A percentile compares a stretch with the other conserved stretches of the same genome.
Evolutionary conservation across 2,113 vertebrate genomes (phyloP).

Genomic region (human): DNA sequence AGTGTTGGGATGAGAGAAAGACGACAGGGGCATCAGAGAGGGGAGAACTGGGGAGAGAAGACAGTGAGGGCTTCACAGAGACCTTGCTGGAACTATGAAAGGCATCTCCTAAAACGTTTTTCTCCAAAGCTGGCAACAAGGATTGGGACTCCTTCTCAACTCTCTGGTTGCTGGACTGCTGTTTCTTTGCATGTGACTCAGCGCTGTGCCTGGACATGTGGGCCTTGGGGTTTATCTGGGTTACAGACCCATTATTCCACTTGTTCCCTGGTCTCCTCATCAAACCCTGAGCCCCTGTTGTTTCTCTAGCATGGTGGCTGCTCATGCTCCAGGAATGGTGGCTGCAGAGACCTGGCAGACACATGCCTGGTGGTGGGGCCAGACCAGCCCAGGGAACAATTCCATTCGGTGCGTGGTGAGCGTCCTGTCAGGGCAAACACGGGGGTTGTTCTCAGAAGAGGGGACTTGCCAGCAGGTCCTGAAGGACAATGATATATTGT

Average conservation of each 20-base stretch:
- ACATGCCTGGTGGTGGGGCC: not conserved
- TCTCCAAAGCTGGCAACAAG: not conserved
- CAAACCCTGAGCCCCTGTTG: accelerated
- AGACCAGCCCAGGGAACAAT: not conserved
- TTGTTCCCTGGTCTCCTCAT: accelerated
- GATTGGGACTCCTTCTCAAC: accelerated
- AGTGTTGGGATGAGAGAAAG: accelerated
- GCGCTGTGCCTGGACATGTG: accelerated
- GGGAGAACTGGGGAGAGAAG: accelerated
- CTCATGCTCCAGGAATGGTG: accelerated
- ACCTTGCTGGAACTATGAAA: accelerated
- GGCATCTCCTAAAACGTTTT: accelerated
- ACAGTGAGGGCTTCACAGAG: accelerated
- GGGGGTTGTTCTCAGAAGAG: not conserved
- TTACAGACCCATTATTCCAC: accelerated
- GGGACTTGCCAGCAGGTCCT: not conserved
- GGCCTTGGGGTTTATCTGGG: accelerated
- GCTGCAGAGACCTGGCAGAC: not conserved
- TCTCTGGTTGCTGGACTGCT: not conserved
- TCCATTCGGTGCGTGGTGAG: not conserved
- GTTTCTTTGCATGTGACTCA: accelerated
- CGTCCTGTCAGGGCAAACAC: not conserved
- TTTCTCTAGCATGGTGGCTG: not conserved
- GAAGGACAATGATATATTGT: accelerated
- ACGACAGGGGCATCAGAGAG: accelerated